phyloP scores from a whole-genome alignment of 2,113 vertebrate genomes.

The Mesitornis unicolor region DNA sequence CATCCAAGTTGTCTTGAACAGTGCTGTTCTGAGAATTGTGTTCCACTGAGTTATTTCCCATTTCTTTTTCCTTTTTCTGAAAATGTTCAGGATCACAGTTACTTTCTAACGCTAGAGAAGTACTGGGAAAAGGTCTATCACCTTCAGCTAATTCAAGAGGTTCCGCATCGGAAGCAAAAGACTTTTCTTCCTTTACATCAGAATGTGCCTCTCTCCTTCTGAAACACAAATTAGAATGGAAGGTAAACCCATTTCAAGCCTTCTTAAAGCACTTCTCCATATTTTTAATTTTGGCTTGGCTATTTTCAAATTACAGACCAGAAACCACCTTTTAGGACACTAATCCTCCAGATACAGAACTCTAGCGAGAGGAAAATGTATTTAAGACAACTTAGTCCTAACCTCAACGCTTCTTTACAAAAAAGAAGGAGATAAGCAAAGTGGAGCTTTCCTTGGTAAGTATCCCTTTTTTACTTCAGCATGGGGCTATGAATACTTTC shows the following conservation, averaged over 20 bases:
- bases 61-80: slow-evolving; percentile 38
- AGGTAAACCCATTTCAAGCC: neutral
- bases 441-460: neutral
- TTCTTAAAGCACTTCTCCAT: neutral
- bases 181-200: slow-evolving; percentile 48
- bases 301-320: neutral
- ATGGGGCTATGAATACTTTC: neutral
- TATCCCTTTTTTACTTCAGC: neutral
- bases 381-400: neutral
- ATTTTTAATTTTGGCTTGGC: neutral
- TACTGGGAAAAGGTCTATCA: neutral
- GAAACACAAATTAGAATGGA: slow-evolving; percentile 43
- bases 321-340: neutral
- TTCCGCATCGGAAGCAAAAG: neutral
- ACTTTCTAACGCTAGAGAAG: neutral
- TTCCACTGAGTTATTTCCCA: neutral
- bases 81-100: neutral
- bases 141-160: slow-evolving; percentile 38
- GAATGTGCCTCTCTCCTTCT: slow-evolving; percentile 47
- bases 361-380: neutral
- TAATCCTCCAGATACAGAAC: neutral
- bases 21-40: neutral
- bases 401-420: neutral
- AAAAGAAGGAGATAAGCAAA: neutral
- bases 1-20: neutral